Percentiles rank a stretch among this genome's conserved stretches.
These are phyloP conservation scores for Pristionchus japonicus DNA, from an alignment of 2,888 invertebrate species.

Conservation along the genomic window DNA sequence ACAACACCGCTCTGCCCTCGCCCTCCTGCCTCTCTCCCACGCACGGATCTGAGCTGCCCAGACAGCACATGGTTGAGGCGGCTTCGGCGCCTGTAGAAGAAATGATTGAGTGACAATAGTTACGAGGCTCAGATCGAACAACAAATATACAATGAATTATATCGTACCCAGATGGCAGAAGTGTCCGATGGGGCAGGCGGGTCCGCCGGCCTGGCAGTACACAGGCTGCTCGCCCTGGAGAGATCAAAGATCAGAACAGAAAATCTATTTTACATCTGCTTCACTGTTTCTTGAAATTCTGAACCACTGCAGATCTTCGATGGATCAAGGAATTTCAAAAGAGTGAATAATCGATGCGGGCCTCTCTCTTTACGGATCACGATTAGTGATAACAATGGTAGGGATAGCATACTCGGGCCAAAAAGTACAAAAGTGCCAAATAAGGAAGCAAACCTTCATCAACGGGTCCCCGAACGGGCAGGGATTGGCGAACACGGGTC, in stretches of 20 bases:
- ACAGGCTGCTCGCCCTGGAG: slow-evolving; percentile 39
- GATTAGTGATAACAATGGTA: too few relatives aligned
- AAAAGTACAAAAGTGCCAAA: too few relatives aligned
- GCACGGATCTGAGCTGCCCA: slow-evolving; percentile 66
- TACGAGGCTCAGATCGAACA: too few relatives aligned
- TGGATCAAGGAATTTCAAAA: too few relatives aligned
- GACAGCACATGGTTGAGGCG: slow-evolving; percentile 67
- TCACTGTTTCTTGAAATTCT: too few relatives aligned
- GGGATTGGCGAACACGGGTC: slow-evolving; percentile 68
- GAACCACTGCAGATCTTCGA: too few relatives aligned
- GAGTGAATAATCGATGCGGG: too few relatives aligned
- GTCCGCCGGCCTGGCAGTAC: not conserved
- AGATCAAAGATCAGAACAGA: not conserved
- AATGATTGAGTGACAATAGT: not conserved
- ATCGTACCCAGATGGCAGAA: slow-evolving; percentile 73
- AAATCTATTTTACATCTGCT: too few relatives aligned
- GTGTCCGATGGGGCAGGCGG: slow-evolving; percentile 51
- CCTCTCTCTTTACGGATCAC: too few relatives aligned
- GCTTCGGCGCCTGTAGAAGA: slow-evolving; percentile 61
- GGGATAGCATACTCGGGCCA: too few relatives aligned
- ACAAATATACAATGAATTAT: not conserved
- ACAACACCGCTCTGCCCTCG: slow-evolving; percentile 59
- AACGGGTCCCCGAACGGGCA: slow-evolving; percentile 69
- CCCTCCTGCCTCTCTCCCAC: slow-evolving; percentile 58
- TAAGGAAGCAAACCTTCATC: too few relatives aligned